Evolutionary conservation across 2,797 vertebrate genomes (phyloP).

Genomic region (Phyllotis vaccarum): DNA sequence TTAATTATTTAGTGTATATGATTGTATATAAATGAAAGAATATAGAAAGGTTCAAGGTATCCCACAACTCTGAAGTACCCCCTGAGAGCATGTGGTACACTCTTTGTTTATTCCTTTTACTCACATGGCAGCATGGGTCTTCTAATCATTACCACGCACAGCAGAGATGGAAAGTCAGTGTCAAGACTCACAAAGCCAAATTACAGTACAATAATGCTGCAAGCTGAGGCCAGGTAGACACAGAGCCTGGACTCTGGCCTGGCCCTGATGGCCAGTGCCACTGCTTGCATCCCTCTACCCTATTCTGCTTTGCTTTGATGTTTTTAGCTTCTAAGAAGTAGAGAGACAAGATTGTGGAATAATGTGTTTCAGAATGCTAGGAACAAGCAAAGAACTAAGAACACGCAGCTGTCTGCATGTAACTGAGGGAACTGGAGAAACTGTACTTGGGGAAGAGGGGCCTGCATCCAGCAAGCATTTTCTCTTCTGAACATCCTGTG

Average conservation of each 20-base stretch:
- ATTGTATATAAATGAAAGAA: not conserved
- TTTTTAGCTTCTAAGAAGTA: not conserved
- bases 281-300: not conserved
- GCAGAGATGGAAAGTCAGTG: not conserved
- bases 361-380: not conserved
- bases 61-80: not conserved
- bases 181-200: not conserved
- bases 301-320: not conserved
- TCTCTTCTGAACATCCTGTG: not conserved
- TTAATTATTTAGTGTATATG: not conserved
- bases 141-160: not conserved
- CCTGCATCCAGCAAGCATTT: not conserved
- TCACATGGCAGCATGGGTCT: not conserved
- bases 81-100: not conserved
- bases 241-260: not conserved
- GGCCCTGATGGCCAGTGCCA: rapidly evolving
- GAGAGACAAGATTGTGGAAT: not conserved
- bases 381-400: not conserved
- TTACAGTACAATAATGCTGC: rapidly evolving
- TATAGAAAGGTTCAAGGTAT: not conserved
- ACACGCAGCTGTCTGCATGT: not conserved
- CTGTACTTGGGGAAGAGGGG: not conserved
- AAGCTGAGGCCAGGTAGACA: not conserved
- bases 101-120: not conserved
- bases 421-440: not conserved